Base-by-base conservation (phyloP, 2,113 vertebrate genomes). In the Trichechus manatus region DNA sequence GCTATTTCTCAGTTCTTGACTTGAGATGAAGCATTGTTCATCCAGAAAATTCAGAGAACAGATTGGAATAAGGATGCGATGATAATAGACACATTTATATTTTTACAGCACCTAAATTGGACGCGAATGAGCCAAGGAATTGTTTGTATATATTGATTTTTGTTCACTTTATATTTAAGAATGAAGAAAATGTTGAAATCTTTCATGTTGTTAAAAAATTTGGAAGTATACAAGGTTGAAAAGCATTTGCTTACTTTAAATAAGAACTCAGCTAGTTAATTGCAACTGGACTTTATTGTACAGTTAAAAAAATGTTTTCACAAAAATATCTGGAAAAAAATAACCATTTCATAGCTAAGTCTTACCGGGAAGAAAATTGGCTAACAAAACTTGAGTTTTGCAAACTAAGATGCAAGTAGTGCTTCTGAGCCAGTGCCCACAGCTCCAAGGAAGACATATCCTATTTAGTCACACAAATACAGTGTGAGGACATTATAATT, bases 311-410 rank as follows among this genome's bases (percentile, higher is more conserved):
- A 97, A 98, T 70, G 11, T 96, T 98, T 98, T 97, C 98, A 98
- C 96, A 98, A 98, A 98, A 98, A 97, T 98, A 98, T 15, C 77
- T 98, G 97, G 97, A 97, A 98, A 98, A 98, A 98, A 98, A 98
- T 98, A 98, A 98, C 15, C 75, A 93, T 77, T 89, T 97, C 92
- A 68, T 96, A 91, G 84, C 70, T 84, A 95, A 70, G 42, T 96
- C 53, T 82, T 94, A 93, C 17, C 80, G 56, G 33, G 68, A 91
- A 68, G 31, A 68, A 63, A 90, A 90, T 90, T 94, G 82, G 88
- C 56, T 96, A 94, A 96, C 94, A 96, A 96, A 97, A 97, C 1
- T n/a, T 92, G 39, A 77, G 0, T 87, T 97, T 96, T 83, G 95
- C 92, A 89, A 96, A 95, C 80, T 86, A 95, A 97, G 89, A 97